A percentile compares a stretch with the other conserved stretches of the same genome.
These are phyloP conservation scores for Cremastinae sp. DNA, from an alignment of 2,888 invertebrate species.

Conservation along the genomic window DNA sequence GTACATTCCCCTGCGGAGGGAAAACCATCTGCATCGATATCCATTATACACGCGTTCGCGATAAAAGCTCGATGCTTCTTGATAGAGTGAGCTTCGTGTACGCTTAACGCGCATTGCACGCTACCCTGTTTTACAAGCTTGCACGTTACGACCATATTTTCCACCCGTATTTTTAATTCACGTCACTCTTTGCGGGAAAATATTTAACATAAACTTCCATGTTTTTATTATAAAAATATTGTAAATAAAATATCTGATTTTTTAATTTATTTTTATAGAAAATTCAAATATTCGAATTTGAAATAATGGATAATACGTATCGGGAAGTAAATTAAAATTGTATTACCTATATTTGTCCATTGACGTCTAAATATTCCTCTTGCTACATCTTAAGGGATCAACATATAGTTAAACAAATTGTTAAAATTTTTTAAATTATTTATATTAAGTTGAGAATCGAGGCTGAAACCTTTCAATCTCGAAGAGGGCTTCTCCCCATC, in stretches of 20 bases:
- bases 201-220: not conserved
- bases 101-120: not conserved
- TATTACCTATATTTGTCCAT: slow-evolving; percentile 29
- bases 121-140: slow-evolving; percentile 35
- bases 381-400: no score
- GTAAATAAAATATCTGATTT: no score
- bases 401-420: no score
- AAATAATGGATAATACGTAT: no score
- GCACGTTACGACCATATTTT: slow-evolving; percentile 1
- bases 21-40: slow-evolving; percentile 59
- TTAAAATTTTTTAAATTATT: no score
- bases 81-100: slow-evolving; percentile 21
- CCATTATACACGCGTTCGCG: slow-evolving; percentile 56
- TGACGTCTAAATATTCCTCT: slow-evolving; percentile 35
- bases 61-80: slow-evolving; percentile 34
- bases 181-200: not conserved
- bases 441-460: no score
- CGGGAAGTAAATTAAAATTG: no score
- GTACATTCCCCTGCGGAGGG: slow-evolving; percentile 32
- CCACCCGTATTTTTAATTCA: slow-evolving; percentile 50
- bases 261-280: no score
- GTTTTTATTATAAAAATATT: no score
- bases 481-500: slow-evolving; percentile 46
- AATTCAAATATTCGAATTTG: no score
- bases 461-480: slow-evolving; percentile 55